Conservation (phyloP, 2,888 invertebrate species). For the Tigriopus californicus region DNA sequence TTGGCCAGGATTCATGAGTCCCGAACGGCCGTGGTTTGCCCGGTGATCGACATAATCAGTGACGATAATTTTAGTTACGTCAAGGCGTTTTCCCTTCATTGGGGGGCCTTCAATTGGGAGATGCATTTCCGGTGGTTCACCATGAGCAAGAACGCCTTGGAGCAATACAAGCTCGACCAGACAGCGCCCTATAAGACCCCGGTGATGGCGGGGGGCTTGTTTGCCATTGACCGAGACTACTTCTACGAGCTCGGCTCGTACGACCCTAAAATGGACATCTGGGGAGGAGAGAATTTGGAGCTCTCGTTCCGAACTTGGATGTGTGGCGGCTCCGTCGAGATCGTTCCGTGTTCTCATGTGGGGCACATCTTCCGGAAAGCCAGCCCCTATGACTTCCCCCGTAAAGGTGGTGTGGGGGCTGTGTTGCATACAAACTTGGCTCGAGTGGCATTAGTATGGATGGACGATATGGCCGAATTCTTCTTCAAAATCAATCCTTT, state of each 20-base stretch:
- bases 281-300: constrained; percentile 97
- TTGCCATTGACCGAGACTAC: constrained; percentile 61
- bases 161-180: constrained; percentile 26
- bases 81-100: constrained; percentile 82
- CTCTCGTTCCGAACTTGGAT: constrained; percentile 84
- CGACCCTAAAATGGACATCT: constrained; percentile 53
- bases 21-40: constrained; percentile 47
- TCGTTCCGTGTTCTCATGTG: constrained; percentile 78
- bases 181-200: constrained; percentile 37
- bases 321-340: constrained; percentile 75
- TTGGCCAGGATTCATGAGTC: constrained; percentile 43
- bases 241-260: constrained; percentile 66
- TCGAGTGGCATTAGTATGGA: constrained; percentile 86
- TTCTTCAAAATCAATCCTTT: constrained; percentile 64
- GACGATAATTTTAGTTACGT: constrained; percentile 90
- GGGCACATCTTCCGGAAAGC: constrained; percentile 80
- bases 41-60: constrained; percentile 81
- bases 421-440: constrained; percentile 78
- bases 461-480: constrained; percentile 91
- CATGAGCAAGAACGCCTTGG: constrained; percentile 44
- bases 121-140: constrained; percentile 77
- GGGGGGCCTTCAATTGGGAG: constrained; percentile 97
- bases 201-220: constrained; percentile 87
- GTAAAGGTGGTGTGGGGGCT: constrained; percentile 65
- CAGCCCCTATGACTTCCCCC: constrained; percentile 75